Evolutionary conservation across 2,113 vertebrate species (phyloP).

Genomic region (Eleginops maclovinus): DNA sequence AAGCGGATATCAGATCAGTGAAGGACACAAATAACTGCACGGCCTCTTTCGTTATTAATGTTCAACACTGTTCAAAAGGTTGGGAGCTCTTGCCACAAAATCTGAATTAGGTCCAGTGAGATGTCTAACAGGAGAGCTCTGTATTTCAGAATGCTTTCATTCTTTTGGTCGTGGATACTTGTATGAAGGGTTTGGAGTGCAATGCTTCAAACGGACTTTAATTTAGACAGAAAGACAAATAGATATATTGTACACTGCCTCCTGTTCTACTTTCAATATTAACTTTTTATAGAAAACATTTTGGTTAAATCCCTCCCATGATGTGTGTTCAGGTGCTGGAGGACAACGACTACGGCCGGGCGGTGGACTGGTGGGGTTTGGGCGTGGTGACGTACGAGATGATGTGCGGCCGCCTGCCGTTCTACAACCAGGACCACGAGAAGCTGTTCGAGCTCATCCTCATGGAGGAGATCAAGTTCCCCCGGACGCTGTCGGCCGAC

Average conservation of each 20-base stretch:
- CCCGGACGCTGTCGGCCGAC: conserved; percentile 82
- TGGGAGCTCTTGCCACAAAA: too few relatives aligned
- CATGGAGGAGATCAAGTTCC: conserved; percentile 87
- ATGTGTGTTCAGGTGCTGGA: conserved; percentile 78
- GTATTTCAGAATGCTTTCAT: too few relatives aligned
- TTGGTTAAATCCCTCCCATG: fast-evolving
- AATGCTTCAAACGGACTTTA: too few relatives aligned
- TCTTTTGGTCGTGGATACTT: too few relatives aligned
- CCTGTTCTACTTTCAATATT: too few relatives aligned
- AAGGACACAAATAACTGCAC: too few relatives aligned
- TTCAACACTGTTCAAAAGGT: too few relatives aligned
- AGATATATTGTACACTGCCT: too few relatives aligned
- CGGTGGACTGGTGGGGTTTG: conserved; percentile 86
- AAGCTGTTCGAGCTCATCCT: conserved; percentile 86
- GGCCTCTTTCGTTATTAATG: too few relatives aligned
- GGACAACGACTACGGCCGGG: conserved; percentile 85
- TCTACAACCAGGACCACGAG: conserved; percentile 88
- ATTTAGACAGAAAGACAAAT: too few relatives aligned
- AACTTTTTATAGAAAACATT: too few relatives aligned
- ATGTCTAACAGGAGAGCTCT: background rate
- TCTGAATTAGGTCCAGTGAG: background rate
- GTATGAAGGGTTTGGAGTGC: too few relatives aligned
- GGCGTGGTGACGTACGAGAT: conserved; percentile 86
- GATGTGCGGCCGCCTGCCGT: conserved; percentile 86
- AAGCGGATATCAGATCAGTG: conserved; percentile 26